Conservation (phyloP, 2,113 vertebrate genomes). For the Atractosteus spatula region DNA sequence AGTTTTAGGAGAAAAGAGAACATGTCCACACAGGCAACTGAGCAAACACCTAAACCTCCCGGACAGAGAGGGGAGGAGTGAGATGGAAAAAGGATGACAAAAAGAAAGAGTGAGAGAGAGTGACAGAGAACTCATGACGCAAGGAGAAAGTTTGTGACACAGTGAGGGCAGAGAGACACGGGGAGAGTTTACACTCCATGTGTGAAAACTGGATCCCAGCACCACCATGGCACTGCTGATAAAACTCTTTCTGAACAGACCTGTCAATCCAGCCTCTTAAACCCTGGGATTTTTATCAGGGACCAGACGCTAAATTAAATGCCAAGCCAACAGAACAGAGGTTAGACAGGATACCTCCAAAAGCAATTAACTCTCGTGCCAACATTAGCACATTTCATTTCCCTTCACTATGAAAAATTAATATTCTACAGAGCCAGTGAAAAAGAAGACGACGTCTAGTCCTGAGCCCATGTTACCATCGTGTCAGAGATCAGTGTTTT, state of each 20-base stretch:
- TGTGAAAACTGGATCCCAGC: constrained; percentile 51
- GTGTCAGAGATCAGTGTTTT: too few relatives aligned
- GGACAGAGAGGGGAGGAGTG: background rate
- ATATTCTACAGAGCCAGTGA: too few relatives aligned
- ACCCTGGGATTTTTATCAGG: constrained; percentile 59
- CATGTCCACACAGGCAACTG: background rate
- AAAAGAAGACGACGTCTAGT: too few relatives aligned
- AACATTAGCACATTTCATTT: constrained; percentile 27
- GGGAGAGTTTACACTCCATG: constrained; percentile 9
- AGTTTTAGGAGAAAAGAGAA: constrained; percentile 1
- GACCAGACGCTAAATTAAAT: background rate
- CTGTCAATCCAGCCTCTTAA: constrained; percentile 58
- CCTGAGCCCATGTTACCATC: too few relatives aligned
- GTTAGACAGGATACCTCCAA: constrained; percentile 34
- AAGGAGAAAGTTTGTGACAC: background rate
- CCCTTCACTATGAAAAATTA: constrained; percentile 32
- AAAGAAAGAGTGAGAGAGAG: background rate
- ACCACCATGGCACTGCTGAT: constrained; percentile 60
- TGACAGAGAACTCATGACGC: background rate
- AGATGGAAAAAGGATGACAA: background rate
- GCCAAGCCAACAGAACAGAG: constrained; percentile 49
- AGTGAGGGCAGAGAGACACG: background rate
- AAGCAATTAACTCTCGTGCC: constrained; percentile 1
- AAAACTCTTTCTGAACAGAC: constrained; percentile 52
- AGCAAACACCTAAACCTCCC: too few relatives aligned